Evolutionary conservation across 2,888 invertebrate genomes (phyloP).

Genomic region (Morpho helenor): DNA sequence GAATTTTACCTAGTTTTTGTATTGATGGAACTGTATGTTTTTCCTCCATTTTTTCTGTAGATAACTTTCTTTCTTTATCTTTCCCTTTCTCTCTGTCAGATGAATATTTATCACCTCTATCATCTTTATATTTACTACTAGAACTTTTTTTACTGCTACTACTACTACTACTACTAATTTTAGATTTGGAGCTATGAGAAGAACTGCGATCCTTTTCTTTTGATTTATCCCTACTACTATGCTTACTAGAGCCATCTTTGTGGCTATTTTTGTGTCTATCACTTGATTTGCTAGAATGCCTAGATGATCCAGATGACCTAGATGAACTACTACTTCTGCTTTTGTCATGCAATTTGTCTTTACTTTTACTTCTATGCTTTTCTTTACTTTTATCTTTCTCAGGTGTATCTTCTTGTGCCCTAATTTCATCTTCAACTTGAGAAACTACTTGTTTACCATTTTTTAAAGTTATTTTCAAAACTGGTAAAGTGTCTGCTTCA

Average conservation of each 20-base stretch:
- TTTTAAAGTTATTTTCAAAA: conserved; percentile 82
- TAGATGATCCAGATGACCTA: conserved; percentile 46
- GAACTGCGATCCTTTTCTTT: conserved; percentile 49
- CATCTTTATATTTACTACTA: conserved; percentile 51
- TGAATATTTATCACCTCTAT: conserved; percentile 40
- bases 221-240: conserved; percentile 54
- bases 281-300: conserved; percentile 65
- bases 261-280: conserved; percentile 57
- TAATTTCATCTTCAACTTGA: conserved; percentile 66
- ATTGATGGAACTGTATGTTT: conserved; percentile 83
- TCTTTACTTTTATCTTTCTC: conserved; percentile 55
- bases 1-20: conserved; percentile 88
- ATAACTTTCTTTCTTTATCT: conserved; percentile 48
- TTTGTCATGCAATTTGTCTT: conserved; percentile 30
- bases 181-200: conserved; percentile 60
- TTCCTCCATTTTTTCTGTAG: conserved; percentile 82
- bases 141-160: conserved; percentile 29
- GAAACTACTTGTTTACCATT: conserved; percentile 86
- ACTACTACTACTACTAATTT: conserved; percentile 51
- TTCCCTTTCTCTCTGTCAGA: conserved; percentile 51
- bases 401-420: conserved; percentile 48
- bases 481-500: conserved; percentile 56
- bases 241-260: conserved; percentile 32
- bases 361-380: conserved; percentile 73
- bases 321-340: conserved; percentile 41